phyloP scores from a whole-genome alignment of 2,113 vertebrate genomes.

The Carlito syrichta region DNA sequence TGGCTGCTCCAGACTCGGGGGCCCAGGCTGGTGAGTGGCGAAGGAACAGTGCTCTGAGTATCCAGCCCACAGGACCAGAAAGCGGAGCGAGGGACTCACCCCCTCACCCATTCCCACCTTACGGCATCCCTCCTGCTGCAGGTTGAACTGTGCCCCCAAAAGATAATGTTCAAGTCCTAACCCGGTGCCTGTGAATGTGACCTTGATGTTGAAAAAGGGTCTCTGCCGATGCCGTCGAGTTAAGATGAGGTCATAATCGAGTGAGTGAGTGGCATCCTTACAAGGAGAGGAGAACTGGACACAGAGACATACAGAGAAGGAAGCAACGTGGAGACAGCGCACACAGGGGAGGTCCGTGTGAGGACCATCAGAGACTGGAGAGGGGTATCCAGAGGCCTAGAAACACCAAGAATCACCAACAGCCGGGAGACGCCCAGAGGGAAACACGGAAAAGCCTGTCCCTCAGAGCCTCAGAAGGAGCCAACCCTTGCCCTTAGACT shows the following conservation, averaged over 20 bases:
- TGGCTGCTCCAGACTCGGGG: no score
- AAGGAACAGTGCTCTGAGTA: neutral
- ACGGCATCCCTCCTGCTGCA: neutral
- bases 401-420: neutral
- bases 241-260: neutral
- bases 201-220: neutral
- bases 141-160: neutral
- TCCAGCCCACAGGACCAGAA: no score
- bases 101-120: neutral
- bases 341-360: fast-evolving
- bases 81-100: fast-evolving
- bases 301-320: neutral
- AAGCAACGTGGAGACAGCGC: neutral
- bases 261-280: neutral
- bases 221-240: neutral
- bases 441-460: fast-evolving
- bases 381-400: fast-evolving
- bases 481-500: neutral
- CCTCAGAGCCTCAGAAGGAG: neutral
- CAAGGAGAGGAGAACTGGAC: no score
- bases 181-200: neutral
- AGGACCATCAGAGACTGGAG: neutral
- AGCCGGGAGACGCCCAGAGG: neutral
- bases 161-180: neutral
- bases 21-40: neutral